Evolutionary conservation across 2,113 vertebrate species (phyloP).

Genomic region (Tamias sibiricus): DNA sequence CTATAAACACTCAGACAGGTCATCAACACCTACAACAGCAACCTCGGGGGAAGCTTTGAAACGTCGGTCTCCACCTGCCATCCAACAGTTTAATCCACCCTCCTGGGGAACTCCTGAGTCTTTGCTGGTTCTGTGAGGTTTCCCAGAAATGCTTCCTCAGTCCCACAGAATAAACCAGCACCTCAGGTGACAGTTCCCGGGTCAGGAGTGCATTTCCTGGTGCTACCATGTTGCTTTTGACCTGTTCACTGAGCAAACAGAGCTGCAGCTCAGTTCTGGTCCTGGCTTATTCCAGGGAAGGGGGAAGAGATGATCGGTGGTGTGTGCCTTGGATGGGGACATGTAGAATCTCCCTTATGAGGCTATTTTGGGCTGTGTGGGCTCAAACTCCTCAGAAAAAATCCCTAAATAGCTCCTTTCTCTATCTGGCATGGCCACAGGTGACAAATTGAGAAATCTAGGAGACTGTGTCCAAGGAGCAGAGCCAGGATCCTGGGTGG

Average conservation of each 20-base stretch:
- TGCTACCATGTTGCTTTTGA: background rate
- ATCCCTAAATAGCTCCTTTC: background rate
- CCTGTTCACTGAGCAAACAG: background rate
- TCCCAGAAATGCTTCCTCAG: conserved; percentile 18
- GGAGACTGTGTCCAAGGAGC: background rate
- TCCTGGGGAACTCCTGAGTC: background rate
- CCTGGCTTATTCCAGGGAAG: background rate
- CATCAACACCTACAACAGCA: background rate
- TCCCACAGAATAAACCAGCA: background rate
- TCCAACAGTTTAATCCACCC: background rate
- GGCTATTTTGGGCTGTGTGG: no score
- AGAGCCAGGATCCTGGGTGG: background rate
- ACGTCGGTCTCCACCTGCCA: background rate
- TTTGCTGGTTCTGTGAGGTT: background rate
- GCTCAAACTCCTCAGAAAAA: background rate
- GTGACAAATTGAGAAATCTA: background rate
- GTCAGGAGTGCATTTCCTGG: background rate
- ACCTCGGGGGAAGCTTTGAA: background rate
- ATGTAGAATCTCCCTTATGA: background rate
- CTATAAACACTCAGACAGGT: background rate
- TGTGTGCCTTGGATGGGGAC: no score
- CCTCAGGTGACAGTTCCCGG: background rate
- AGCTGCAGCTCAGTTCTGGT: background rate
- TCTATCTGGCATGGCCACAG: background rate
- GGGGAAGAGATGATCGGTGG: no score